phyloP scores from a whole-genome alignment of 1,140 invertebrate genomes.

The Heliconius hewitsoni region DNA sequence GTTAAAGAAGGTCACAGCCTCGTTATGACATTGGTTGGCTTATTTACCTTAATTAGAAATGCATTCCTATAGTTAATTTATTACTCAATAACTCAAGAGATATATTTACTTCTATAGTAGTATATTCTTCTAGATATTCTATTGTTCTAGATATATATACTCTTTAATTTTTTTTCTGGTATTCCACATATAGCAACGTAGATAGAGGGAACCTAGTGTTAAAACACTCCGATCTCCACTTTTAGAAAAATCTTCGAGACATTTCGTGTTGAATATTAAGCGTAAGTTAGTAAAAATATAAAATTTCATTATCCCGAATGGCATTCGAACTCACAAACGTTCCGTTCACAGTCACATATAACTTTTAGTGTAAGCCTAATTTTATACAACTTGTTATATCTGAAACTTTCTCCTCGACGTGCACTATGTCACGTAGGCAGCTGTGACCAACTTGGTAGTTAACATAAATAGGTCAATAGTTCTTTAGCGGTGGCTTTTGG shows the following conservation, averaged over 20 bases:
- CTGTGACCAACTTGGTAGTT: neutral
- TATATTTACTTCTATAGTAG: too few species aligned
- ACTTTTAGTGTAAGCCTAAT: too few species aligned
- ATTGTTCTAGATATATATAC: too few species aligned
- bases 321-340: neutral
- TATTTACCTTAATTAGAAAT: conserved; percentile 6
- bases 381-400: neutral
- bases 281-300: neutral
- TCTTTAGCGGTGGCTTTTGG: neutral
- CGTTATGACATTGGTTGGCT: neutral
- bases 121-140: too few species aligned
- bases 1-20: neutral
- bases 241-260: neutral
- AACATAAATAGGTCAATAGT: neutral
- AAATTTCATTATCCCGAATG: neutral
- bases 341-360: neutral
- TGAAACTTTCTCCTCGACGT: neutral
- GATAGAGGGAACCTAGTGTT: neutral
- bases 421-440: conserved; percentile 1
- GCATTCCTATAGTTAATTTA: neutral
- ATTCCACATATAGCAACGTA: neutral
- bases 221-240: neutral
- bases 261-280: too few species aligned
- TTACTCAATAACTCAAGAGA: too few species aligned
- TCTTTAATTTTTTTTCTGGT: too few species aligned